A percentile compares a stretch with the other conserved stretches of the same genome.
phyloP scores from a whole-genome alignment of 1,140 invertebrate species.

The Ericerus pela region DNA sequence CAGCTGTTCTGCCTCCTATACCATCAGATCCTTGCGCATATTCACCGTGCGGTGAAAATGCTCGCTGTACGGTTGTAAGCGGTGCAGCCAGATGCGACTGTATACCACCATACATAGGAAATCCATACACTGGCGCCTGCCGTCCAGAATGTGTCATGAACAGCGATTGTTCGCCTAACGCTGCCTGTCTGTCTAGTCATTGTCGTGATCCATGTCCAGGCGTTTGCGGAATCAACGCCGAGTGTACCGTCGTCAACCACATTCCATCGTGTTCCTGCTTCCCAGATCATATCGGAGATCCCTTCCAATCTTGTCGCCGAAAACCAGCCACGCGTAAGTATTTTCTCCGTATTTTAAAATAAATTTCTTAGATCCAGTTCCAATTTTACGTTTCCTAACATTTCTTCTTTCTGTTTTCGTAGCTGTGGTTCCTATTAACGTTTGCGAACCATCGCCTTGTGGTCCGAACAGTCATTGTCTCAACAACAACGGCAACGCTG shows the following conservation, averaged over 20 bases:
- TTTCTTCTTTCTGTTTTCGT: constrained; percentile 25
- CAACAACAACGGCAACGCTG: constrained; percentile 45
- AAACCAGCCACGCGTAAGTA: constrained; percentile 29
- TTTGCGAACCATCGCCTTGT: constrained; percentile 64
- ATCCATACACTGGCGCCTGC: constrained; percentile 34
- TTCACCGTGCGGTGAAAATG: constrained; percentile 68
- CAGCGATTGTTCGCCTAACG: constrained; percentile 58
- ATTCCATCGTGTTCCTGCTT: constrained; percentile 63
- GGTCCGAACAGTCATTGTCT: constrained; percentile 65
- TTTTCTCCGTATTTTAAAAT: neutral
- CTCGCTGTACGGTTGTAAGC: constrained; percentile 49
- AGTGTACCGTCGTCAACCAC: constrained; percentile 65
- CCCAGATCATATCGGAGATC: constrained; percentile 59
- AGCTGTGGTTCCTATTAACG: constrained; percentile 39
- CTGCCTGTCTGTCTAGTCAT: constrained; percentile 67
- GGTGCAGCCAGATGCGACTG: constrained; percentile 56
- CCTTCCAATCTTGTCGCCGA: constrained; percentile 58
- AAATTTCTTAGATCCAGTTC: neutral
- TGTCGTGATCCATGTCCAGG: constrained; percentile 74
- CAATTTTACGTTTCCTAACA: constrained; percentile 3
- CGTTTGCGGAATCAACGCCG: constrained; percentile 60
- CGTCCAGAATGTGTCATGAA: constrained; percentile 64
- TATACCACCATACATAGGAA: constrained; percentile 67
- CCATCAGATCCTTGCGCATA: constrained; percentile 51
- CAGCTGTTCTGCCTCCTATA: constrained; percentile 26